Evolutionary conservation across 1,140 invertebrate species (phyloP).

Genomic region (Zaprionus vittiger): DNA sequence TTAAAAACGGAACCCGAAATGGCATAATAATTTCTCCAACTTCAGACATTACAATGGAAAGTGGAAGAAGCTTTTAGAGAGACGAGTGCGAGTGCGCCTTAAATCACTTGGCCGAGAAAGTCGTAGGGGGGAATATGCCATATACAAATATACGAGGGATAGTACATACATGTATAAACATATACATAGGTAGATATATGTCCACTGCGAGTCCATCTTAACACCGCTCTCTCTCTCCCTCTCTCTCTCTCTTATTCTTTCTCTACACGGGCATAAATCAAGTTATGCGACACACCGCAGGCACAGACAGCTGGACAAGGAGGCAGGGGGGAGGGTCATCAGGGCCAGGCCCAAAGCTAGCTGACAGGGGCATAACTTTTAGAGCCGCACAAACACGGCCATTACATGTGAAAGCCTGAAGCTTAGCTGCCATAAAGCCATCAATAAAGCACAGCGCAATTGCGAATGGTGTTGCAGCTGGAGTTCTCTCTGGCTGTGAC

Average conservation of each 20-base stretch:
- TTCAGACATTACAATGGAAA: constrained; percentile 1
- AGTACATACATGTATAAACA: background rate
- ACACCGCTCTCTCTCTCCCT: background rate
- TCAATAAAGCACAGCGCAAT: constrained; percentile 67
- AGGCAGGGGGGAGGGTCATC: background rate
- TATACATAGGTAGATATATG: background rate
- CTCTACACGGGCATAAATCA: constrained; percentile 40
- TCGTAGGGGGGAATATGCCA: too few relatives aligned
- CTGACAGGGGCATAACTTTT: constrained; percentile 73
- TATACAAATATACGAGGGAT: background rate
- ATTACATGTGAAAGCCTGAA: constrained; percentile 74
- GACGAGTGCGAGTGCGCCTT: background rate
- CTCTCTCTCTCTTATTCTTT: background rate
- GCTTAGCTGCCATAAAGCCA: constrained; percentile 65
- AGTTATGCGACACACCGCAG: constrained; percentile 42
- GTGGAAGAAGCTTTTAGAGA: background rate
- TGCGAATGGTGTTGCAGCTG: constrained; percentile 2
- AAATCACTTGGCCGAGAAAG: background rate
- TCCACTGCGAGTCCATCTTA: constrained; percentile 18
- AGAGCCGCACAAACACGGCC: constrained; percentile 67
- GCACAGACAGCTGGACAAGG: constrained; percentile 6
- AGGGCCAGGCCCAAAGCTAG: background rate
- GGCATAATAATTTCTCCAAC: background rate
- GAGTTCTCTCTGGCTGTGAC: constrained; percentile 6
- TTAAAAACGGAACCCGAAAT: constrained; percentile 4